These are phyloP conservation scores for Tylochromis polylepis DNA, from an alignment of 2,113 vertebrate species.

Conservation along the genomic window DNA sequence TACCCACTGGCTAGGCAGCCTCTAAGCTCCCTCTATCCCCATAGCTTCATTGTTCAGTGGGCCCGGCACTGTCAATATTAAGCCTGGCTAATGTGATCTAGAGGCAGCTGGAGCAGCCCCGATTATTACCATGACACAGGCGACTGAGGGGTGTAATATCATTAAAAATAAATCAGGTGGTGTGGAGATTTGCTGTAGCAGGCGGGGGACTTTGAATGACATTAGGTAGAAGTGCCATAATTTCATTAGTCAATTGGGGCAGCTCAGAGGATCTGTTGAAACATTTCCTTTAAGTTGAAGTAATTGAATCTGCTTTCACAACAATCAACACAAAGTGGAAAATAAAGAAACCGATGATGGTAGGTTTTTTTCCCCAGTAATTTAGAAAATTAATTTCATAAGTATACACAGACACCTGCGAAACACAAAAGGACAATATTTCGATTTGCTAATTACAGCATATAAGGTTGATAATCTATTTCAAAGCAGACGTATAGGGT, in stretches of 20 bases:
- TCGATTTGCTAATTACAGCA: constrained; percentile 12
- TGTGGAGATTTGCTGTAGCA: constrained; percentile 76
- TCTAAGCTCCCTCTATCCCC: constrained; percentile 70
- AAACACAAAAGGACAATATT: background rate
- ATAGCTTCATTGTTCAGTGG: constrained; percentile 72
- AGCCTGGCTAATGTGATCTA: constrained; percentile 81
- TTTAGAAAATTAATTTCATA: constrained; percentile 23
- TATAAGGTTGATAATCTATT: background rate
- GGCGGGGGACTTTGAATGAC: constrained; percentile 67
- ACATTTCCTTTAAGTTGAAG: constrained; percentile 65
- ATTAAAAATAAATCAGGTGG: constrained; percentile 85
- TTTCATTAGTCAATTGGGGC: constrained; percentile 76
- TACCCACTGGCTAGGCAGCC: constrained; percentile 71
- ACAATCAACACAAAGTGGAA: constrained; percentile 43
- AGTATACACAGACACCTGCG: background rate
- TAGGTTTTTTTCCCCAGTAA: background rate
- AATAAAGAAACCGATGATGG: background rate
- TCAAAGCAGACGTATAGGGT: background rate
- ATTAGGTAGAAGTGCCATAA: constrained; percentile 72
- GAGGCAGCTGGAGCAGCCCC: constrained; percentile 79
- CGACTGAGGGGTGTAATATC: constrained; percentile 78
- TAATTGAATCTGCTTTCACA: constrained; percentile 73
- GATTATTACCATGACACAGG: constrained; percentile 83
- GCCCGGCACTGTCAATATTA: constrained; percentile 78
- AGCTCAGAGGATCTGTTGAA: constrained; percentile 72